Conservation (phyloP, 2,113 vertebrate species). For the Psephotus haematonotus region DNA sequence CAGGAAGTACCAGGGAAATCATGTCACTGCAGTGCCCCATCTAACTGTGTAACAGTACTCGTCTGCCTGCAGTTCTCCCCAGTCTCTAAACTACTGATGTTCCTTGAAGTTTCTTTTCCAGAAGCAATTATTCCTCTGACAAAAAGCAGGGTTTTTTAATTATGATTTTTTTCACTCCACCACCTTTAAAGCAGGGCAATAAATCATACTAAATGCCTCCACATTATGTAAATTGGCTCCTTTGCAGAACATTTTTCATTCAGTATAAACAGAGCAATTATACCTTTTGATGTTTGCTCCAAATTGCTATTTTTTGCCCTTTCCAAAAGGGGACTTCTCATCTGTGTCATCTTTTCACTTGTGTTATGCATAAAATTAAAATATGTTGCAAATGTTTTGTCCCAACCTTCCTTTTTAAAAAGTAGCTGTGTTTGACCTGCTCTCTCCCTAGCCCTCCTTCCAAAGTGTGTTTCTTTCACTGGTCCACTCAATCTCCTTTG, state of each 20-base stretch:
- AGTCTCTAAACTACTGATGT: not conserved
- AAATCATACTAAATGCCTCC: conserved; percentile 45
- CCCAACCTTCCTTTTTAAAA: not conserved
- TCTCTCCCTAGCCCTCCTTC: not conserved
- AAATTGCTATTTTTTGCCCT: not conserved
- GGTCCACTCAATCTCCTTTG: not conserved
- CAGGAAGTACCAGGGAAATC: not conserved
- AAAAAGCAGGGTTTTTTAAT: not conserved
- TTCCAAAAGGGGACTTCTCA: not conserved
- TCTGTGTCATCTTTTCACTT: not conserved
- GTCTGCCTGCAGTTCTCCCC: not conserved
- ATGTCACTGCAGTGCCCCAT: fast-evolving
- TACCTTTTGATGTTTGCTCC: not conserved
- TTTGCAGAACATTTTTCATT: conserved; percentile 45
- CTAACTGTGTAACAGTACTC: not conserved
- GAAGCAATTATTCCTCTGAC: not conserved
- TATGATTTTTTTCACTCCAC: not conserved
- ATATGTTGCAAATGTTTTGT: not conserved
- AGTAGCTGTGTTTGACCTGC: not conserved
- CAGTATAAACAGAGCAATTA: conserved; percentile 18
- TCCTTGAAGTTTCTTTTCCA: not conserved
- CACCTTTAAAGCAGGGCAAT: not conserved
- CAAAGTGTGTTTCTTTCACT: not conserved
- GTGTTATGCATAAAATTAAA: not conserved
- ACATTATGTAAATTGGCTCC: conserved; percentile 27